Base-by-base conservation (phyloP, 2,797 vertebrate genomes). In the Falco berigora region DNA sequence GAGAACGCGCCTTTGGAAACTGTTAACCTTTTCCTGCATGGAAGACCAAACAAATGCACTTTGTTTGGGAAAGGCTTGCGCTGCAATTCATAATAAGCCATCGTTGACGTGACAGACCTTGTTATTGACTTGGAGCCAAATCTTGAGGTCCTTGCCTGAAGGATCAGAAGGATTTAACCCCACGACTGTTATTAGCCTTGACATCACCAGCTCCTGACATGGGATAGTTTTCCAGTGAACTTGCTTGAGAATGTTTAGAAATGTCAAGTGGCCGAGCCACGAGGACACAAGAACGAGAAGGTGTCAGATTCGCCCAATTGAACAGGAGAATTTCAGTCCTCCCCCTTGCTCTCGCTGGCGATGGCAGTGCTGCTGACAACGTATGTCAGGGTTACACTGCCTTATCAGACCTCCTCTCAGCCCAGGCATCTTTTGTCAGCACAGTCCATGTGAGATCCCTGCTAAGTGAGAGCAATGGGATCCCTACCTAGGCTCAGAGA, bases 221-320 rank as follows among this genome's bases (percentile, higher is more conserved):
- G 83, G 78, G 95, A 97, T 97, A 96, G 81, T 97, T 97, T 97
- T 95, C 94, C 96, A 96, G 62, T 96, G 94, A 97, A 96, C 96
- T 97, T 96, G 95, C 95, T 96, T 97, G 93, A 97, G 96, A 96
- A 95, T 88, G 93, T 97, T 97, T 96, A 91, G 96, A 97, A 97
- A 97, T 97, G 96, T 97, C 96, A 97, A 97, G 96, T 94, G 95
- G 94, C 88, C 1, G 78, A 94, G 96, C 93, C 93, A 95, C 23
- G 86, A 96, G 96, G 93, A 88, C 93, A 64, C 80, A 62, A 96
- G 94, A 93, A 96, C 84, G 92, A 90, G 94, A 94, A 96, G 95
- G 96, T 96, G 86, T 97, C 94, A 86, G 23, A 91, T 97, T 97
- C 96, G 73, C 84, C 95, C 97, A 97, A 96, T 96, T 96, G 93